phyloP scores from a whole-genome alignment of 2,797 vertebrate genomes.

The Artibeus lituratus region DNA sequence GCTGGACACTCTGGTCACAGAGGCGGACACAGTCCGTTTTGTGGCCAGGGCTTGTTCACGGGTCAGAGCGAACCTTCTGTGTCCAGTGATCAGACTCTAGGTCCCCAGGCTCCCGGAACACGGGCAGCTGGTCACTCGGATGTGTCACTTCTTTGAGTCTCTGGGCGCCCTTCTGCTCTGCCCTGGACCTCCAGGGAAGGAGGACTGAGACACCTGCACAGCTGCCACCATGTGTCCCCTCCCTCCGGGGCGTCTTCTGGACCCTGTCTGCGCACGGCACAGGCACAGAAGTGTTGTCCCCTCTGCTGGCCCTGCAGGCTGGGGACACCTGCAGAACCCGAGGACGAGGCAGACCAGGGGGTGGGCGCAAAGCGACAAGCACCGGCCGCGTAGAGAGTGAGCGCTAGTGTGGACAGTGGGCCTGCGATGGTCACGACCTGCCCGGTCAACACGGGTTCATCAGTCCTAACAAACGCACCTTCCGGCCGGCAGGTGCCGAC shows the following conservation, averaged over 20 bases:
- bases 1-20: not conserved
- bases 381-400: not conserved
- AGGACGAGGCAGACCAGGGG: not conserved
- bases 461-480: rapidly evolving
- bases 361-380: not conserved
- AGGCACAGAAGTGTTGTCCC: not conserved
- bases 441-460: rapidly evolving
- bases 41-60: not conserved
- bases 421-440: not conserved
- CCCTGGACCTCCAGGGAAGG: not conserved
- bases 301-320: rapidly evolving
- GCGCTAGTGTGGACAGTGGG: not conserved
- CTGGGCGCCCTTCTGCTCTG: not conserved
- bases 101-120: rapidly evolving
- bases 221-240: not conserved
- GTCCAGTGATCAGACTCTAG: not conserved
- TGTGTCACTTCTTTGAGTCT: not conserved
- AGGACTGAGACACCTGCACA: not conserved
- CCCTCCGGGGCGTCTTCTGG: too few species aligned
- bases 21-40: too few species aligned
- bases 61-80: not conserved
- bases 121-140: not conserved
- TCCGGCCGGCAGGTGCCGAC: rapidly evolving
- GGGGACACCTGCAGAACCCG: not conserved
- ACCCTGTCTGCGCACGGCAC: rapidly evolving